Base-by-base conservation (phyloP, 2,797 vertebrate genomes). In the Phyllotis vaccarum region DNA sequence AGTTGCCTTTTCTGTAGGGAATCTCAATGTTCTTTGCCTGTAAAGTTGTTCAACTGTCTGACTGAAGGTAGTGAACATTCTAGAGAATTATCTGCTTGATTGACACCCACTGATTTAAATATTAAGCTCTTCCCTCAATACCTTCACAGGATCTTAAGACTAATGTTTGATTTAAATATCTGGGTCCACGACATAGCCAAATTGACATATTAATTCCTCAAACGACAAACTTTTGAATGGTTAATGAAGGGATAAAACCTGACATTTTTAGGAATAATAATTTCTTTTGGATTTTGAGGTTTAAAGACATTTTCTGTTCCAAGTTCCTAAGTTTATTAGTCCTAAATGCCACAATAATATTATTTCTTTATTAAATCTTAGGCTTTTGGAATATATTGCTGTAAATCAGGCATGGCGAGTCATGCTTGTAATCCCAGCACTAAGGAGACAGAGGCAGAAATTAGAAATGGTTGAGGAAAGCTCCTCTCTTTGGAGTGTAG, bases 291-390 rank as follows among this genome's bases (percentile, higher is more conserved):
- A 3, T 27, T 91, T 12, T 83, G 37, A 12, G 43, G 11, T n/a
- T 75, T 86, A 52, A 89, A 92, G 31, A 90, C 52, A 80, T 2
- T 76, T 92, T 86, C 2, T 12, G 27, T 37, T 43, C 56, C 34
- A 94, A 87, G 52, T 21, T 54, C 68, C 31, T 31, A 95, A 70
- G 21, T 74, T 88, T 89, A 87, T 10, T 81, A 14, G 89, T 90
- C 70, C 29, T 19, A 72, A 76, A 81, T 78, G 43, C 54, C 56
- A 90, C 58, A 81, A 74, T 93, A 6, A 79, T 46, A 70, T 93
- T 91, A 56, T 58, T 43, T 78, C 27, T 78, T 19, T 4, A 43
- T 66, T 17, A 86, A 78, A 91, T 52, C 58, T 89, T 86, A 90
- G 80, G 43, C 4, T 92, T 90, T 92, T 46, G 64, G 85, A 76